A percentile compares a stretch with the other conserved stretches of the same genome.
Evolutionary conservation across 1,140 invertebrate species (phyloP).

Genomic region (Saccostrea echinata): DNA sequence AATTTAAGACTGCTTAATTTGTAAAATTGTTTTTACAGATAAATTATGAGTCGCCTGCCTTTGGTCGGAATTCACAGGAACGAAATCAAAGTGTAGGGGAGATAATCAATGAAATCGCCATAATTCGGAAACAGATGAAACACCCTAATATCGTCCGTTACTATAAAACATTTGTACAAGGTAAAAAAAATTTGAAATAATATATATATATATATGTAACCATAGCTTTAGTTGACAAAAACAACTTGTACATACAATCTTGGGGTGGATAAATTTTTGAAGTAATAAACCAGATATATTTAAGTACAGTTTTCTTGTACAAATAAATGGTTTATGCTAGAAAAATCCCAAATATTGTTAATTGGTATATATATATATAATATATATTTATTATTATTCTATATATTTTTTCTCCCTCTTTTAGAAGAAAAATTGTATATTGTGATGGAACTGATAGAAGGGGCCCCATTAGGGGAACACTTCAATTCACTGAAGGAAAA

Average conservation of each 20-base stretch:
- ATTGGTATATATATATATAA: neutral
- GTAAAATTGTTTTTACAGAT: slow-evolving; percentile 65
- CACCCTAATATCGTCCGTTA: slow-evolving; percentile 81
- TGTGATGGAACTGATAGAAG: slow-evolving; percentile 81
- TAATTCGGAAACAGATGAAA: slow-evolving; percentile 79
- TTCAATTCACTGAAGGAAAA: slow-evolving; percentile 80
- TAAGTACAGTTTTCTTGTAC: too few species aligned
- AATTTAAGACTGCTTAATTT: neutral
- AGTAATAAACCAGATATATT: too few species aligned
- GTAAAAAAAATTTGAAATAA: slow-evolving; percentile 61
- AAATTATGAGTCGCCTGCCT: slow-evolving; percentile 73
- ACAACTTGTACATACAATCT: too few species aligned
- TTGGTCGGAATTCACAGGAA: slow-evolving; percentile 74
- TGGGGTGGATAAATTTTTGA: too few species aligned
- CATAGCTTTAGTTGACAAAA: too few species aligned
- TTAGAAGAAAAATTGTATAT: slow-evolving; percentile 78
- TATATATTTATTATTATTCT: too few species aligned
- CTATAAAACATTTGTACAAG: slow-evolving; percentile 78
- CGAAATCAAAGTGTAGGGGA: slow-evolving; percentile 77
- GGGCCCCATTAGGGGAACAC: slow-evolving; percentile 78
- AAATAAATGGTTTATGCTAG: too few species aligned
- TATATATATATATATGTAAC: neutral
- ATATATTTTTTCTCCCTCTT: slow-evolving; percentile 44
- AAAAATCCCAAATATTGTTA: too few species aligned
- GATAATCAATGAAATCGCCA: slow-evolving; percentile 80